These are phyloP conservation scores for Candoia aspera DNA, from an alignment of 2,113 vertebrate species.

Conservation along the genomic window DNA sequence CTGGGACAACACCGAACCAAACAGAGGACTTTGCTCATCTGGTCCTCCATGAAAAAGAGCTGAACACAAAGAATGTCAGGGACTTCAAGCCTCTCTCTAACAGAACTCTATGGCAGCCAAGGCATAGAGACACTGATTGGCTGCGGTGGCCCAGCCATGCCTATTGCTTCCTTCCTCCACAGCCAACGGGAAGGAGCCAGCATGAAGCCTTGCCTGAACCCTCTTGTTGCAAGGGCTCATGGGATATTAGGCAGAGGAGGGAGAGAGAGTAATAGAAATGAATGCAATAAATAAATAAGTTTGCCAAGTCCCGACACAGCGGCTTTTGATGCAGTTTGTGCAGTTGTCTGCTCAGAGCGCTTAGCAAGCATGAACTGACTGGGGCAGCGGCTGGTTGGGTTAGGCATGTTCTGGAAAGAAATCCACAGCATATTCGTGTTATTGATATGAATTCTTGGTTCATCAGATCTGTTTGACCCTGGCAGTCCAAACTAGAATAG, in stretches of 20 bases:
- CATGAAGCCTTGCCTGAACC: neutral
- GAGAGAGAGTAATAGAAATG: neutral
- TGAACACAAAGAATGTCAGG: neutral
- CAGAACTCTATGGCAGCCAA: neutral
- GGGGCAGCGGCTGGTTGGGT: too few species aligned
- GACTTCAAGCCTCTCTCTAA: neutral
- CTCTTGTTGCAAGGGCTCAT: neutral
- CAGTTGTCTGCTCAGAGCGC: too few species aligned
- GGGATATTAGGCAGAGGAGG: neutral
- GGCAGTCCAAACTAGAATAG: too few species aligned
- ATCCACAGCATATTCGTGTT: too few species aligned
- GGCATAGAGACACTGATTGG: neutral
- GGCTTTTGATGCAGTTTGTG: too few species aligned
- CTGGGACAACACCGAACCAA: neutral
- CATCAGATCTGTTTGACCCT: too few species aligned
- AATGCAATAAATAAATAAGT: neutral
- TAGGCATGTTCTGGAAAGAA: too few species aligned
- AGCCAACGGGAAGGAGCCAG: neutral
- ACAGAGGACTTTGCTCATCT: neutral
- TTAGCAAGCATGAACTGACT: too few species aligned
- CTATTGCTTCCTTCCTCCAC: neutral
- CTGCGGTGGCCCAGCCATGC: neutral
- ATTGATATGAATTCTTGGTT: too few species aligned
- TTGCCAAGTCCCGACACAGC: too few species aligned
- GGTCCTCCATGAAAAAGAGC: neutral